Base-by-base conservation (phyloP, 2,113 vertebrate species). In the Tetraodon nigroviridis region DNA sequence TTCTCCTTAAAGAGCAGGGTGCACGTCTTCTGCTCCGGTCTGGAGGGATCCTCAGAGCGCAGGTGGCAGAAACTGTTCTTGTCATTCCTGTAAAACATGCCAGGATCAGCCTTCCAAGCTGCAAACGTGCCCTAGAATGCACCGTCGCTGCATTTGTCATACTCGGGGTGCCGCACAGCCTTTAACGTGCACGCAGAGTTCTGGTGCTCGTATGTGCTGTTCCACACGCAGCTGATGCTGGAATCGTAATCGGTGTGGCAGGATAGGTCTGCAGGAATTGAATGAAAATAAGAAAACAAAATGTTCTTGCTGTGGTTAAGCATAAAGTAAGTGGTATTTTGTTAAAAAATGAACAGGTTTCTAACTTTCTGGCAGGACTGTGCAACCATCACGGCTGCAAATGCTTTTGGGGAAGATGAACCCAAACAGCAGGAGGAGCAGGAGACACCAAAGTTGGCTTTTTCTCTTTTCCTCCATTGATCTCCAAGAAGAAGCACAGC, bases 161-260 rank as follows among this genome's bases (percentile, higher is more conserved):
- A 46, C 44, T 8, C 7, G 14, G 7, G 15, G 7, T 16, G 44
- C 42, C 11, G 4, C 6, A 22, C 11, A 1, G 48, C 56, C 0
- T 58, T 0, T 19, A 84, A 3, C 0, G 2, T 61, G 72, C 86
- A 88, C 8, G 0, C 5, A 0, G 3, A 4, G 4, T 54, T 18
- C 0, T 37, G 6, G 20, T 11, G 49, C 10, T 16, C 0, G 0
- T n/a, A 0, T 8, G 7, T 7, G 53, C 49, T 55, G 58, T 72
- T 68, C 85, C 79, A 86, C 29, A 21, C 10, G 40, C 87, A 88
- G 0, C 46, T 71, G 42, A 87, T 76, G 47, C 0, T 68, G 0
- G 0, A 1, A 4, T 32, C 51, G 48, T 5, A 83, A 79, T 88
- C 82, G 24, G 2, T 82, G 55, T 45, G 3, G 61, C 86, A 88